phyloP scores from a whole-genome alignment of 2,113 vertebrate species.

The Brachyistius frenatus region DNA sequence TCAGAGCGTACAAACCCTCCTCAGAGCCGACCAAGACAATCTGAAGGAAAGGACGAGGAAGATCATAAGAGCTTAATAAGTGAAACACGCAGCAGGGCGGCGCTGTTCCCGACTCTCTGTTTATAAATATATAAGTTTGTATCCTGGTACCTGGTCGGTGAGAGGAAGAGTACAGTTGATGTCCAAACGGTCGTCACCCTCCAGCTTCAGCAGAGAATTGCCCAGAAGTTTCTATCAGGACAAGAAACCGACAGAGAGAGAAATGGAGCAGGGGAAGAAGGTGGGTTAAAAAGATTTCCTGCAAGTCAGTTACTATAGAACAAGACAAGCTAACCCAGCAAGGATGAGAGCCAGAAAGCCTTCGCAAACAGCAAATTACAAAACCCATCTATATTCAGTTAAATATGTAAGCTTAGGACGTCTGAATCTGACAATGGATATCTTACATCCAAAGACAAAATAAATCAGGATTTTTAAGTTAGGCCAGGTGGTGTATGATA shows the following conservation, averaged over 20 bases:
- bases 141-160: constrained; percentile 92
- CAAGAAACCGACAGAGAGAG: constrained; percentile 2
- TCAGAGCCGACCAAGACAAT: constrained; percentile 97
- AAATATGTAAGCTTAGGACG: not conserved
- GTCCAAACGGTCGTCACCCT: constrained; percentile 97
- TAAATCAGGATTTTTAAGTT: not conserved
- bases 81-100: constrained; percentile 4
- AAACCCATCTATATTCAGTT: not conserved
- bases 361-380: constrained; percentile 4
- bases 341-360: constrained; percentile 17
- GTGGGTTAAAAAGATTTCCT: constrained; percentile 6
- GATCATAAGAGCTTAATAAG: not conserved
- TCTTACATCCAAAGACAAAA: not conserved
- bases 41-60: constrained; percentile 71
- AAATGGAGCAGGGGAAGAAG: constrained; percentile 21
- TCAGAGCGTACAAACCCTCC: constrained; percentile 96
- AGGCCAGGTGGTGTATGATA: not conserved
- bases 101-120: not conserved
- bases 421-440: not conserved
- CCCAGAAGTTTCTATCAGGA: constrained; percentile 92
- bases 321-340: constrained; percentile 18
- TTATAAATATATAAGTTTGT: not conserved
- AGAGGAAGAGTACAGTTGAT: constrained; percentile 99
- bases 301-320: not conserved
- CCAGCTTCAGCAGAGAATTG: constrained; percentile 96